These are phyloP conservation scores for Chunga burmeisteri DNA, from an alignment of 2,113 vertebrate species.

Conservation along the genomic window DNA sequence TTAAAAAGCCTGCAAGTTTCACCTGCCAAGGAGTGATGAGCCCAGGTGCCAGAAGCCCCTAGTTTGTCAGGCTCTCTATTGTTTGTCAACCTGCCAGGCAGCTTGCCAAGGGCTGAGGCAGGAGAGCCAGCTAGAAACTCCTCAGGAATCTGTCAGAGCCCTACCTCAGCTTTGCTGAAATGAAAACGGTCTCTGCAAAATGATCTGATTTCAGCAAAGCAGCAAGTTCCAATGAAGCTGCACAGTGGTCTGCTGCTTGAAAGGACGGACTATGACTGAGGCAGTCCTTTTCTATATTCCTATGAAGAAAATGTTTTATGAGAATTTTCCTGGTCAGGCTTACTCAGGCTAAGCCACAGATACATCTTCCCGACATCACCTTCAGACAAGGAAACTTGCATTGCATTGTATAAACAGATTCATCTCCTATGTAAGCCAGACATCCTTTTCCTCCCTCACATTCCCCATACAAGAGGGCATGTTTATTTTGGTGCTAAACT, in stretches of 20 bases:
- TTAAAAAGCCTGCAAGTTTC: neutral
- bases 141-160: neutral
- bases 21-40: neutral
- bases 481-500: neutral
- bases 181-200: neutral
- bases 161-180: neutral
- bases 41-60: neutral
- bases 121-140: neutral
- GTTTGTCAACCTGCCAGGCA: slow-evolving; percentile 25
- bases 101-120: neutral
- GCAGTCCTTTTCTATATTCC: neutral
- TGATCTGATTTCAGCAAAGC: neutral
- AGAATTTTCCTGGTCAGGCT: neutral
- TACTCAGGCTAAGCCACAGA: neutral
- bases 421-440: neutral
- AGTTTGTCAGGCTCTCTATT: neutral
- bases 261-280: rapidly evolving
- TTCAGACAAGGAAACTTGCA: neutral
- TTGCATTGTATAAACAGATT: neutral
- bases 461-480: neutral
- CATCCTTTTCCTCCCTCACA: neutral
- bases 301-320: neutral
- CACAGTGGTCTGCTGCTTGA: neutral
- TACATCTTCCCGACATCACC: neutral
- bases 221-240: neutral